Conservation (phyloP, 2,888 invertebrate species). For the Agrochola lychnidis region DNA sequence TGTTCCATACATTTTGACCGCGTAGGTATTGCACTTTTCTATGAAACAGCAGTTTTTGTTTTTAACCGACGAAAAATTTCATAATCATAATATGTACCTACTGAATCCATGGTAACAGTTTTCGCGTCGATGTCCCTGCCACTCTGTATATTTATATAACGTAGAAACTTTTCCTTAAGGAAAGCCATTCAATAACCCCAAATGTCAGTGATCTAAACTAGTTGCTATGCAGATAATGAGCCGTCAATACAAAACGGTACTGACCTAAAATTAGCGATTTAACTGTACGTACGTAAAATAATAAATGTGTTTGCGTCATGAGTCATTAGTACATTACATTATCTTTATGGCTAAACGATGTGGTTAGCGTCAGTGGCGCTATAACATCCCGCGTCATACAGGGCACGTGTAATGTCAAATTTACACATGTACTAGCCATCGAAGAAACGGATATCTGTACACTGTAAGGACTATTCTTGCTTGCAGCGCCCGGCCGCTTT, state of each 20-base stretch:
- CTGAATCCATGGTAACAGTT: too few species aligned
- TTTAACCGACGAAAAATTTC: too few species aligned
- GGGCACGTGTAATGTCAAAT: constrained; percentile 19
- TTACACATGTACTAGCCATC: too few species aligned
- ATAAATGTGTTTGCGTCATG: constrained; percentile 57
- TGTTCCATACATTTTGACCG: too few species aligned
- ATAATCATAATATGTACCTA: too few species aligned
- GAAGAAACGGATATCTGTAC: too few species aligned
- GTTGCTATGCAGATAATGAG: constrained; percentile 29
- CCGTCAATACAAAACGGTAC: constrained; percentile 13
- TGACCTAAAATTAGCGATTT: constrained; percentile 40
- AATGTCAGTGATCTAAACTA: neutral
- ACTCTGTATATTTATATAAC: neutral
- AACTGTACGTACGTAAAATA: constrained; percentile 36
- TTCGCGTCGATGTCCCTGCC: too few species aligned
- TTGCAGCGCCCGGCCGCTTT: too few species aligned
- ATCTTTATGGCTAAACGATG: constrained; percentile 55
- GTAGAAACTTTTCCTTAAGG: constrained; percentile 3
- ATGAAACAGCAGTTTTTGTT: too few species aligned
- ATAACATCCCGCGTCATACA: constrained; percentile 17
- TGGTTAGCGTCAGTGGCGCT: constrained; percentile 48
- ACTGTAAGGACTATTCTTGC: too few species aligned
- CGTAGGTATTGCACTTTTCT: too few species aligned
- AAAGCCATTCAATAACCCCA: neutral
- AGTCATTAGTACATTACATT: constrained; percentile 44